Evolutionary conservation across 2,888 invertebrate species (phyloP).

Genomic region (Mechanitis mazaeus): DNA sequence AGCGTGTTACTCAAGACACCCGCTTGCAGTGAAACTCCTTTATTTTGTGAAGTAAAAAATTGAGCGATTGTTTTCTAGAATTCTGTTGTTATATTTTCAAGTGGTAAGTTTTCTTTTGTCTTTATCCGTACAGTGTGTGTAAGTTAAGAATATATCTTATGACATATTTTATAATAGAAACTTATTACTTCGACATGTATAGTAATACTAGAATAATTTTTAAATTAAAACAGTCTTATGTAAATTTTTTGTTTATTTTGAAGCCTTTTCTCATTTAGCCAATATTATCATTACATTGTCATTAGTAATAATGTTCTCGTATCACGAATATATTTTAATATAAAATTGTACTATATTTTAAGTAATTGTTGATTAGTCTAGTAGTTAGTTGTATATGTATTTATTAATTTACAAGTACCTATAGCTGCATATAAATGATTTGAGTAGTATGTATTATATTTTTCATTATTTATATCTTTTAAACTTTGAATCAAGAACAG

Average conservation of each 20-base stretch:
- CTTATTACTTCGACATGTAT: conserved; percentile 10
- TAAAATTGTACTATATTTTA: no score
- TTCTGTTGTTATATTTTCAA: conserved; percentile 43
- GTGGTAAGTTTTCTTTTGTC: conserved; percentile 22
- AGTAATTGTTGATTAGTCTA: no score
- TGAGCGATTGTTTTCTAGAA: conserved; percentile 59
- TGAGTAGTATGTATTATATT: no score
- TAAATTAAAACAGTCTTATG: neutral
- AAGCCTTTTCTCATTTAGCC: neutral
- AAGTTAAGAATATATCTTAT: conserved; percentile 11
- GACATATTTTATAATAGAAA: conserved; percentile 19
- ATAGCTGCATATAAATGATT: no score
- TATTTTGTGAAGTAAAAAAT: conserved; percentile 56
- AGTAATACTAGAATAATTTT: conserved; percentile 13
- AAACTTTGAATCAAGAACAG: no score
- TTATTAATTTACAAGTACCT: no score
- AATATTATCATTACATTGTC: no score
- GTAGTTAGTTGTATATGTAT: no score
- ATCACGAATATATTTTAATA: no score
- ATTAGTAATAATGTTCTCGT: no score
- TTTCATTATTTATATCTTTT: no score
- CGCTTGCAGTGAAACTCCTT: conserved; percentile 54
- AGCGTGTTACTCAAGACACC: conserved; percentile 47
- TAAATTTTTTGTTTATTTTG: no score
- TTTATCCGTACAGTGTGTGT: conserved; percentile 12